Evolutionary conservation across 2,113 vertebrate genomes (phyloP).

Genomic region (Galbula dea): DNA sequence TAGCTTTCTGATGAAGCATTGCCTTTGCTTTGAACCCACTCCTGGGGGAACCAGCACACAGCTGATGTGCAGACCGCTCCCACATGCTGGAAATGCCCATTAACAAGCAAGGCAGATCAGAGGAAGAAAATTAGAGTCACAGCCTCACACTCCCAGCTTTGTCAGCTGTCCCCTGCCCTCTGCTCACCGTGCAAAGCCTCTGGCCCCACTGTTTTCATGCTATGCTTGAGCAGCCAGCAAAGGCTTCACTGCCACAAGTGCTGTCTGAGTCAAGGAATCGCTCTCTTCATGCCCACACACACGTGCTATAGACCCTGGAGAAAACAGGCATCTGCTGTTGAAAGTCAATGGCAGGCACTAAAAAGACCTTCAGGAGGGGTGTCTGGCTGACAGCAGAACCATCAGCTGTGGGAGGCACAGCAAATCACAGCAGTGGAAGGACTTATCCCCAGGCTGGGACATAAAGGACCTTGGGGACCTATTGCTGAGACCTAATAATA

Average conservation of each 20-base stretch:
- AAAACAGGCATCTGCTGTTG: background rate
- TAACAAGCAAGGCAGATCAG: background rate
- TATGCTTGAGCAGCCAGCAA: background rate
- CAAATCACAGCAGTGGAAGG: background rate
- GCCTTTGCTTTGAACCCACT: conserved; percentile 37
- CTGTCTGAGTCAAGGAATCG: accelerated
- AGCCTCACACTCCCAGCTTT: background rate
- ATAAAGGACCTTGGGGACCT: background rate
- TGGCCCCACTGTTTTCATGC: background rate
- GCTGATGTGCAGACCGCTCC: background rate
- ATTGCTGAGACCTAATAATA: background rate
- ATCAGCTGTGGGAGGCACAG: accelerated
- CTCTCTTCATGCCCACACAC: accelerated
- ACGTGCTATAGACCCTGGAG: background rate
- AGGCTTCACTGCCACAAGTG: background rate
- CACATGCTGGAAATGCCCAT: background rate
- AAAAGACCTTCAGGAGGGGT: background rate
- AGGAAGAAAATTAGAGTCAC: background rate
- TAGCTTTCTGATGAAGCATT: conserved; percentile 34
- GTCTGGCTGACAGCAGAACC: background rate
- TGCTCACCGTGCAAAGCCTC: background rate
- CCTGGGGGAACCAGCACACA: background rate
- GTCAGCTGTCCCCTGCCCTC: background rate
- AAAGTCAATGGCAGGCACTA: background rate
- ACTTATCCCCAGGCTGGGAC: background rate